phyloP scores from a whole-genome alignment of 92 coral and sea anemone species.

The Palythoa grandis region DNA sequence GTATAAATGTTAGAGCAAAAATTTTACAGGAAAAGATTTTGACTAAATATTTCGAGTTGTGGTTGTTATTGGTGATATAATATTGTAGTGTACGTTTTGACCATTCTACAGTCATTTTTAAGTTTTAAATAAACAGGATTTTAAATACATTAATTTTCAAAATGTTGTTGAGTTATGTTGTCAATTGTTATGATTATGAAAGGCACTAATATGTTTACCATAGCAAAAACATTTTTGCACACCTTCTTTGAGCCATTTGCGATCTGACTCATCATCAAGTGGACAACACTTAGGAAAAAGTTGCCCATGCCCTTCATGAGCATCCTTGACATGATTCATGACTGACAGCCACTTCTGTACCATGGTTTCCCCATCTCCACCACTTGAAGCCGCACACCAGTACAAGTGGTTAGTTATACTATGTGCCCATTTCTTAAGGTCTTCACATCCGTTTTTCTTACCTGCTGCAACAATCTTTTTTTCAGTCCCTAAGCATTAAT shows the following conservation, averaged over 20 bases:
- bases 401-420: slow-evolving; percentile 38
- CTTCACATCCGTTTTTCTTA: slow-evolving; percentile 29
- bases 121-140: background rate
- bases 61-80: background rate
- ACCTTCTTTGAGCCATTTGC: slow-evolving; percentile 24
- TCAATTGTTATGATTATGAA: background rate
- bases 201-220: background rate
- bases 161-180: background rate
- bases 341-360: slow-evolving; percentile 12
- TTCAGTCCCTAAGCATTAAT: background rate
- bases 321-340: background rate
- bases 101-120: background rate
- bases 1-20: background rate
- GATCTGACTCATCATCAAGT: background rate
- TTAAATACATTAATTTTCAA: background rate
- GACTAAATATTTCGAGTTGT: background rate
- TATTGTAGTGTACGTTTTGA: background rate
- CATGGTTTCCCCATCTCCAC: slow-evolving; percentile 12
- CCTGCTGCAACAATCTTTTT: slow-evolving; percentile 21
- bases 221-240: background rate
- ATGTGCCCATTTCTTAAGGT: slow-evolving; percentile 15
- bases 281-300: background rate
- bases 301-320: background rate
- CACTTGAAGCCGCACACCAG: slow-evolving; percentile 33
- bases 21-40: background rate